Conservation (phyloP, 2,797 vertebrate species). For the Melanotaenia boesemani region DNA sequence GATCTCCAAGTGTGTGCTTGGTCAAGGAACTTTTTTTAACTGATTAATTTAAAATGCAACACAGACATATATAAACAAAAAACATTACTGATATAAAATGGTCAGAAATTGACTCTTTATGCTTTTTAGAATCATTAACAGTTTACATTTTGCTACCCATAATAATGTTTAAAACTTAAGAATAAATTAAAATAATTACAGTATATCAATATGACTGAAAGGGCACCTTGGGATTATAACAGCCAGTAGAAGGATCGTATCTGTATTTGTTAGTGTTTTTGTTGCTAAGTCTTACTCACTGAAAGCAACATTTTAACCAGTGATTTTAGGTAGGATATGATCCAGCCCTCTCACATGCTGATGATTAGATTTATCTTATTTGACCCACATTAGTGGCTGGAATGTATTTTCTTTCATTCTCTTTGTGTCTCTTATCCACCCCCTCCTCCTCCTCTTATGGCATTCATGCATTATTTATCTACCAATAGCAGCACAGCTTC, state of each 20-base stretch:
- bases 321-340: neutral
- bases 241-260: neutral
- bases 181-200: neutral
- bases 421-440: conserved; percentile 11
- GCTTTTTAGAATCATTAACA: neutral
- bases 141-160: neutral
- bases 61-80: neutral
- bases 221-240: neutral
- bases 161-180: neutral
- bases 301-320: conserved; percentile 2
- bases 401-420: conserved; percentile 21
- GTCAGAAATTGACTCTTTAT: neutral
- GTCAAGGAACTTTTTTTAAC: neutral
- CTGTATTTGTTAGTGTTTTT: neutral
- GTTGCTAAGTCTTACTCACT: neutral
- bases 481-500: conserved; percentile 41
- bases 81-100: neutral
- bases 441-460: conserved; percentile 12
- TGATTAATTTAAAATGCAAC: neutral
- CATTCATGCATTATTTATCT: conserved; percentile 68
- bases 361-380: conserved; percentile 29
- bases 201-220: neutral
- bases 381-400: conserved; percentile 15
- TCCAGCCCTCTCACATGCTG: neutral
- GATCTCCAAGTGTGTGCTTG: neutral